phyloP scores from a whole-genome alignment of 2,888 invertebrate genomes.

The Laspeyria flexula region DNA sequence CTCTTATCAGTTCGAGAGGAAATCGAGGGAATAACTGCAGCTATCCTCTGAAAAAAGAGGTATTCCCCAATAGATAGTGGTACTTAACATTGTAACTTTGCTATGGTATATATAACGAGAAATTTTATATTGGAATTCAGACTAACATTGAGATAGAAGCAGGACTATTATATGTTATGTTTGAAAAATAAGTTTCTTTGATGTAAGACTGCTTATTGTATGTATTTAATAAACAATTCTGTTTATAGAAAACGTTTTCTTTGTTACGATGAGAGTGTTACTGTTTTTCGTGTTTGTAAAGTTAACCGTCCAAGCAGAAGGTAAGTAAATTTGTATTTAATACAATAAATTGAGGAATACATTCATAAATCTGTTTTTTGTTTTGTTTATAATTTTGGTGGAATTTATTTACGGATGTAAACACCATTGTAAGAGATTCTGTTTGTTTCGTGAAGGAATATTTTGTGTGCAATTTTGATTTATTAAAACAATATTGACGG shows the following conservation, averaged over 20 bases:
- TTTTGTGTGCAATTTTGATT: no score
- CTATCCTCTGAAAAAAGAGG: background rate
- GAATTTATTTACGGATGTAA: no score
- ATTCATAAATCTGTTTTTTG: no score
- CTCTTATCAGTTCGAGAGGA: background rate
- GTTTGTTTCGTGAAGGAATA: no score
- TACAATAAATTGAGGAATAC: background rate
- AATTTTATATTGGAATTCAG: background rate
- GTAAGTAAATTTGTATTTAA: conserved; percentile 12
- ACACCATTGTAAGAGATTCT: no score
- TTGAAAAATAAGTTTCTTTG: no score
- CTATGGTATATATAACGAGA: background rate
- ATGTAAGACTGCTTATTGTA: no score
- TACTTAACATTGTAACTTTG: background rate
- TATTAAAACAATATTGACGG: no score
- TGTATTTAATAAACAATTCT: no score
- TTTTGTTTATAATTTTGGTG: no score
- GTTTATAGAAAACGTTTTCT: background rate
- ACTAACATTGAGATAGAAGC: no score
- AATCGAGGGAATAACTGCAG: background rate
- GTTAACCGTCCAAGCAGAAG: conserved; percentile 22
- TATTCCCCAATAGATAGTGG: background rate
- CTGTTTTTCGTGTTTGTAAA: conserved; percentile 22
- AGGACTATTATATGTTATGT: no score
- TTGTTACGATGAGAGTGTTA: conserved; percentile 21